Conservation (phyloP, 2,113 vertebrate genomes). For the Pelecanus crispus region DNA sequence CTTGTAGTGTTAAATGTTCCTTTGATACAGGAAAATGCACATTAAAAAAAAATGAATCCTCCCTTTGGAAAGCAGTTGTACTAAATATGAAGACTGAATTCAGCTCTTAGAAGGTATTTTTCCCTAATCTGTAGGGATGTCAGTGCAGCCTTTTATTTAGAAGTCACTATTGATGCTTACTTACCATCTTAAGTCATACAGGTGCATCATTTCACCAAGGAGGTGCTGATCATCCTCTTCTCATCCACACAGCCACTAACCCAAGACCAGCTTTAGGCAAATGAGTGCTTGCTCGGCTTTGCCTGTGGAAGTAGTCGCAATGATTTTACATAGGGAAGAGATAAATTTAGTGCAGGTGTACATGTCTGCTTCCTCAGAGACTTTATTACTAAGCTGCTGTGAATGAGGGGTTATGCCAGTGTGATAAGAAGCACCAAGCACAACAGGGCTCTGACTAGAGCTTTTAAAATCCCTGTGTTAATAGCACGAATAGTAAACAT, state of each 20-base stretch:
- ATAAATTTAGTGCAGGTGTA: not conserved
- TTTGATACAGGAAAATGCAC: not conserved
- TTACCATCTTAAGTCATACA: not conserved
- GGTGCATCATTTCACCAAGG: not conserved
- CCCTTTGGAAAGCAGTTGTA: not conserved
- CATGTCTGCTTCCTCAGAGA: not conserved
- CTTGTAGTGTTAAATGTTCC: not conserved
- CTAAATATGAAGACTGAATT: not conserved
- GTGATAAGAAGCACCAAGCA: not conserved
- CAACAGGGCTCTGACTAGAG: not conserved
- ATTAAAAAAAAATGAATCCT: not conserved
- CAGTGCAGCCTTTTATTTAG: not conserved
- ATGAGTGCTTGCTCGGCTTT: not conserved
- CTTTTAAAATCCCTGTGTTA: not conserved
- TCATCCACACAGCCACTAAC: not conserved
- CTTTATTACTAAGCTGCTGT: not conserved
- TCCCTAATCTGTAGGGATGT: not conserved
- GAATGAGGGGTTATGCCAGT: not conserved
- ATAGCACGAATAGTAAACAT: not conserved
- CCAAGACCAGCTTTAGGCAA: not conserved
- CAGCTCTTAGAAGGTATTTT: not conserved
- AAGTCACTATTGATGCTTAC: not conserved
- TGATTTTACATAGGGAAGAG: not conserved
- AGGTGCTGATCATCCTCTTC: not conserved
- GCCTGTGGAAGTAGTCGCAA: not conserved